phyloP scores from a whole-genome alignment of 2,113 vertebrate species.

The Oncorhynchus nerka region DNA sequence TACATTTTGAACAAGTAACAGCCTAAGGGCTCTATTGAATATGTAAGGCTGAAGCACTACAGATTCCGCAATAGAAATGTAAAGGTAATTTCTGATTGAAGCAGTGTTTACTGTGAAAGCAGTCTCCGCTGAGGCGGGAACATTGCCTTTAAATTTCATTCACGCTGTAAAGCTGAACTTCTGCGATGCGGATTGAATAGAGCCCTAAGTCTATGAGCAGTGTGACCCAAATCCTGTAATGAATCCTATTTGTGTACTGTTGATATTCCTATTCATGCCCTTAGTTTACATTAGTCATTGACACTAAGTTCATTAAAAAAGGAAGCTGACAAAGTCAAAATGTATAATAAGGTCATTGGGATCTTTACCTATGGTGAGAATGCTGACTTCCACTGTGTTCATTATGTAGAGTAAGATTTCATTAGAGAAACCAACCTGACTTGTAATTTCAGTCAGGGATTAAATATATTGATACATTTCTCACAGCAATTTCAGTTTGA shows the following conservation, averaged over 20 bases:
- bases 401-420: conserved; percentile 35
- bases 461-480: conserved; percentile 24
- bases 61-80: too few species aligned
- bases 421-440: conserved; percentile 19
- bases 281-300: background rate
- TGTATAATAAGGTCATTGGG: conserved; percentile 26
- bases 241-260: background rate
- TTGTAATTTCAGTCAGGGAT: conserved; percentile 32
- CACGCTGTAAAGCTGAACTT: background rate
- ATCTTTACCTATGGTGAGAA: conserved; percentile 26
- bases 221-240: background rate
- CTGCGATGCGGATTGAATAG: too few species aligned
- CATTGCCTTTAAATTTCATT: conserved; percentile 5
- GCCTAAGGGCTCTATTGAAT: too few species aligned
- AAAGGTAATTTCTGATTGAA: too few species aligned
- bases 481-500: conserved; percentile 30
- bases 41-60: too few species aligned
- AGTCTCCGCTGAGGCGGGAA: too few species aligned
- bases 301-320: conserved; percentile 34
- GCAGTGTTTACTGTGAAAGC: too few species aligned
- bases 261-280: background rate
- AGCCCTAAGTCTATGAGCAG: background rate
- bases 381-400: conserved; percentile 27
- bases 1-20: too few species aligned
- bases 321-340: conserved; percentile 34